These are phyloP conservation scores for Aplysina aerophoba DNA, from an alignment of 37 sponge, comb jelly and placozoan genomes.

Conservation along the genomic window DNA sequence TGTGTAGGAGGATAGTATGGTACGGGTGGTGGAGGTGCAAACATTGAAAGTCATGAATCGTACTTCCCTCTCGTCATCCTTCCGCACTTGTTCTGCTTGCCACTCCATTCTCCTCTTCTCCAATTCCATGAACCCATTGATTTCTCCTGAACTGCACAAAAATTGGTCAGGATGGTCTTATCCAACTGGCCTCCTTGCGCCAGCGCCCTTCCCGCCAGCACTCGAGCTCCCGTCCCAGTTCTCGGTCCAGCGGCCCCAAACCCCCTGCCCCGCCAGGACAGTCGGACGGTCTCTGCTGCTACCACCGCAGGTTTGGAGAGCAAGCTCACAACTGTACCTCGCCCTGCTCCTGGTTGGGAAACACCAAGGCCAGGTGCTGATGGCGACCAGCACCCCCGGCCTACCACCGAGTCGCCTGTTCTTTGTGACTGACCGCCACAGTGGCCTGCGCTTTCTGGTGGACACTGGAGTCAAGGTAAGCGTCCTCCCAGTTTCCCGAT, in stretches of 20 bases:
- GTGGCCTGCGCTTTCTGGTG: background rate
- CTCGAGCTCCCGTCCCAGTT: background rate
- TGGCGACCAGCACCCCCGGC: slow-evolving; percentile 34
- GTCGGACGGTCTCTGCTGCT: slow-evolving; percentile 7
- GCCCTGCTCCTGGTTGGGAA: slow-evolving; percentile 23
- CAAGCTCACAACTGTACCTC: no score
- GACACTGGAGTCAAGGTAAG: slow-evolving; percentile 41
- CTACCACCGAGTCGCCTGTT: slow-evolving; percentile 16
- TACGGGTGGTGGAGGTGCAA: no score
- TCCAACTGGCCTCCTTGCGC: background rate
- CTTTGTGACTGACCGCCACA: slow-evolving; percentile 4
- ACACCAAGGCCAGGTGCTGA: slow-evolving; percentile 28
- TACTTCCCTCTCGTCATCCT: no score
- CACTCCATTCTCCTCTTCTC: no score
- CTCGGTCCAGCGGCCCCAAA: background rate
- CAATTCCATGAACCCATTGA: no score
- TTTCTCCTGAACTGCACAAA: no score
- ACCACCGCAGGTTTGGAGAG: slow-evolving; percentile 25
- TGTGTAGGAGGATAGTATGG: no score
- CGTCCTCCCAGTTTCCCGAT: no score
- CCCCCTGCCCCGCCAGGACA: background rate
- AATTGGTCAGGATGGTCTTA: no score
- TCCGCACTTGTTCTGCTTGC: no score
- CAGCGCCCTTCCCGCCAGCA: background rate
- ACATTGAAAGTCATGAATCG: no score